These are phyloP conservation scores for Parauchenoglanis ngamensis DNA, from an alignment of 2,797 vertebrate genomes.

Conservation along the genomic window DNA sequence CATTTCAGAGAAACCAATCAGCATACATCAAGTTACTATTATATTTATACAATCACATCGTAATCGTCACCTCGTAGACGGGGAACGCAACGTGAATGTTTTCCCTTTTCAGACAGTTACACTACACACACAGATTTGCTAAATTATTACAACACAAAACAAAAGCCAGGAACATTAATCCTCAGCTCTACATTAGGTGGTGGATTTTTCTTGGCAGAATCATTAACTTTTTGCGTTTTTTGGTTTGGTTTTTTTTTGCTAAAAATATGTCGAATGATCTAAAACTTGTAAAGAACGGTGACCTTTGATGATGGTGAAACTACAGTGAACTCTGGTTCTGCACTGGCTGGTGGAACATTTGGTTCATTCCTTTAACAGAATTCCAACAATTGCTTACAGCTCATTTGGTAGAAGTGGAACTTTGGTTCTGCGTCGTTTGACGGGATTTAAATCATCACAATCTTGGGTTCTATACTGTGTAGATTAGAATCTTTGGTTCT, in stretches of 20 bases:
- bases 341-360: background rate
- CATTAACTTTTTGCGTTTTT: background rate
- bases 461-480: background rate
- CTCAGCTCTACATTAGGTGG: background rate
- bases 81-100: background rate
- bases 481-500: background rate
- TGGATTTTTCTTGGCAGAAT: background rate
- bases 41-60: background rate
- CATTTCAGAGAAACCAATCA: background rate
- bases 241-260: too few species aligned
- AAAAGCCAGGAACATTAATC: background rate
- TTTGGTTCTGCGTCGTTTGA: background rate
- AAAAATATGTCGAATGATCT: background rate
- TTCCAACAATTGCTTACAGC: background rate
- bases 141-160: background rate
- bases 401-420: background rate
- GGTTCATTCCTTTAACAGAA: background rate
- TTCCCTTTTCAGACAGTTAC: background rate
- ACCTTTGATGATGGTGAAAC: background rate
- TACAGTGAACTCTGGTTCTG: background rate
- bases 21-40: too few species aligned
- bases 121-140: too few species aligned
- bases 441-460: background rate
- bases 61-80: too few species aligned
- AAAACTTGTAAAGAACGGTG: background rate